Evolutionary conservation across 1,140 invertebrate genomes (phyloP), one percentile per base, ranked within the genome.

Genomic region (Coenobita brevimanus): DNA sequence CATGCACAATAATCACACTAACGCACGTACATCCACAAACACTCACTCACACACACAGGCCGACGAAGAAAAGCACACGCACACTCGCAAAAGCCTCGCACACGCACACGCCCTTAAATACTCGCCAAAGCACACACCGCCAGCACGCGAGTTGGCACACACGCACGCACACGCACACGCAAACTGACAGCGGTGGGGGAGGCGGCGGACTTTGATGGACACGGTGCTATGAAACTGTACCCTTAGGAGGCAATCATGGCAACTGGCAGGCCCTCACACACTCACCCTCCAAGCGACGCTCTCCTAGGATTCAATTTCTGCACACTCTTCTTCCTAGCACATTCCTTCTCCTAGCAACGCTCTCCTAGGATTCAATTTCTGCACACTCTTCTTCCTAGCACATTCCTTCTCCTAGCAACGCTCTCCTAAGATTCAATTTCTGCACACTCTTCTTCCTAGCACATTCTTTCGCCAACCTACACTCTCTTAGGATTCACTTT

Each of bases 81-180:
- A 24, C 38, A 24, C 38, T 0, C 21, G 13, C 2, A 3, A 17
- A 24, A 2, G 0, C 41, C 75, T 33, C 46, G 57, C 64, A 71
- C 80, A 82, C 64, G 54, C 80, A 69, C 41, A 71, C 62, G 54
- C 36, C 13, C 64, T n/a, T n/a, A n/a, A n/a, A n/a, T n/a, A n/a
- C n/a, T n/a, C n/a, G n/a, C n/a, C n/a, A n/a, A n/a, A n/a, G n/a
- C n/a, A n/a, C n/a, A n/a, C n/a, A n/a, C n/a, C n/a, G n/a, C n/a
- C n/a, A n/a, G 71, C 36, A 50, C 64, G 54, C 62, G 54, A 6
- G 21, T 67, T 36, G 24, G 24, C 27, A 24, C 33, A 8, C 43
- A 81, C 30, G 67, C 36, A 41, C 27, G 43, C 3, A 2, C 4
- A 62, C n/a, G 43, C 2, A 62, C 78, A 43, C n/a, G n/a, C n/a